Evolutionary conservation across 2,113 vertebrate species (phyloP).

Genomic region (Origma solitaria): DNA sequence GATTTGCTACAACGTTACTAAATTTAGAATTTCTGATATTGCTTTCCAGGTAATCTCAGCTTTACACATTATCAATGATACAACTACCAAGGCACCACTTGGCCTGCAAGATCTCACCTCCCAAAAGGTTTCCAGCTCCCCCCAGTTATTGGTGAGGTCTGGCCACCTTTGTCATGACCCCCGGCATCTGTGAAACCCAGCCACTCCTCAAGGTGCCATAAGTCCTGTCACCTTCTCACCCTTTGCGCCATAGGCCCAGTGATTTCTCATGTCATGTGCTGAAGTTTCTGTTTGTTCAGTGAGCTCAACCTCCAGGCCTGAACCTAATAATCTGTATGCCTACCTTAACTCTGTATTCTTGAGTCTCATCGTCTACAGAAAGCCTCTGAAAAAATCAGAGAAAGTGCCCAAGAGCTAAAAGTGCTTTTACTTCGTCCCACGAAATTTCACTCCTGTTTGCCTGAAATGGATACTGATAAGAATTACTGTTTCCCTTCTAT

Average conservation of each 20-base stretch:
- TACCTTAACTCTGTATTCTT: not conserved
- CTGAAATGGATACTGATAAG: not conserved
- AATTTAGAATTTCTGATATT: not conserved
- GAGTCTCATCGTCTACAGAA: not conserved
- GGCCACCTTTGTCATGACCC: not conserved
- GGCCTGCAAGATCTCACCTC: not conserved
- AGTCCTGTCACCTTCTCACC: not conserved
- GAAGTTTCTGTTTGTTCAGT: not conserved
- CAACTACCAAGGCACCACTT: not conserved
- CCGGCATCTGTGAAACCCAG: not conserved
- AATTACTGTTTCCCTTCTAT: not conserved
- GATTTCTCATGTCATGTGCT: accelerated
- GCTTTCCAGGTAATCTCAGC: not conserved
- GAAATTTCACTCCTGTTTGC: not conserved
- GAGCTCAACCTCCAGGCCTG: not conserved
- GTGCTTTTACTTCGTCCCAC: not conserved
- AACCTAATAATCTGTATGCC: not conserved
- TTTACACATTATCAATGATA: not conserved
- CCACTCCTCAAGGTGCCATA: accelerated
- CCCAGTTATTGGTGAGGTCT: not conserved
- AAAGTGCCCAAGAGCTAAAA: not conserved
- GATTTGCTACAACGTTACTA: not conserved
- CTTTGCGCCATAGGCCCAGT: not conserved
- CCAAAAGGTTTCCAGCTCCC: not conserved
- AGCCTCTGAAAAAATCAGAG: not conserved